phyloP scores from a whole-genome alignment of 30 jellyfish, hydroid and myxozoan genomes.

The Turritopsis dohrnii region DNA sequence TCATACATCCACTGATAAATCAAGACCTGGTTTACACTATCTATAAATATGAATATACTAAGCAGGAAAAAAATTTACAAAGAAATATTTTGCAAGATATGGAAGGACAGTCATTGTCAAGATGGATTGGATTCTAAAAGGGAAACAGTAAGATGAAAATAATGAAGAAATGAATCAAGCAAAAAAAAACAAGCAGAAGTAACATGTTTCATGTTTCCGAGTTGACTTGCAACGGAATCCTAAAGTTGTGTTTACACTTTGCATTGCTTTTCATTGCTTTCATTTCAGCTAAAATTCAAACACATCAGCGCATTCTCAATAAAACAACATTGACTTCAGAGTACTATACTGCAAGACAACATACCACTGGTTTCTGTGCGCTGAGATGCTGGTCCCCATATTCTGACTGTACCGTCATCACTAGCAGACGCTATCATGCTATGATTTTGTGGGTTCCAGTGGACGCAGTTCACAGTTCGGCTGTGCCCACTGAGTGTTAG shows the following conservation, averaged over 20 bases:
- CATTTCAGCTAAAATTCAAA: too few species aligned
- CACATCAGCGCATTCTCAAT: too few species aligned
- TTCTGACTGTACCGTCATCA: constrained; percentile 95
- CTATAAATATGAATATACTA: not conserved
- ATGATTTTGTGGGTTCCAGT: constrained; percentile 87
- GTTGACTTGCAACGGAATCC: too few species aligned
- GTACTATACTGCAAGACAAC: not conserved
- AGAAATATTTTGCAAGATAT: not conserved
- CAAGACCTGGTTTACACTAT: not conserved
- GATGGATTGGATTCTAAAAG: not conserved
- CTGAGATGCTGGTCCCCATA: constrained; percentile 86
- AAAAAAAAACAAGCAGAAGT: too few species aligned
- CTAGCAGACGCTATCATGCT: constrained; percentile 98
- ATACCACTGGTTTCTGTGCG: constrained; percentile 14
- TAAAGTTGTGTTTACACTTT: too few species aligned
- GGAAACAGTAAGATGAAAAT: not conserved
- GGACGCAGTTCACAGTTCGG: constrained; percentile 93
- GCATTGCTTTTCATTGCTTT: too few species aligned
- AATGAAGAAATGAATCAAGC: too few species aligned
- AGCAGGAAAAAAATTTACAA: not conserved
- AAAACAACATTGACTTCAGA: not conserved
- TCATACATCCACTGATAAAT: not conserved
- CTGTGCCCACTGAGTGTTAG: constrained; percentile 90
- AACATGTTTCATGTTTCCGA: too few species aligned
- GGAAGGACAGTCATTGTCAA: not conserved